Evolutionary conservation across 2,113 vertebrate species (phyloP).

Genomic region (Carettochelys insculpta): DNA sequence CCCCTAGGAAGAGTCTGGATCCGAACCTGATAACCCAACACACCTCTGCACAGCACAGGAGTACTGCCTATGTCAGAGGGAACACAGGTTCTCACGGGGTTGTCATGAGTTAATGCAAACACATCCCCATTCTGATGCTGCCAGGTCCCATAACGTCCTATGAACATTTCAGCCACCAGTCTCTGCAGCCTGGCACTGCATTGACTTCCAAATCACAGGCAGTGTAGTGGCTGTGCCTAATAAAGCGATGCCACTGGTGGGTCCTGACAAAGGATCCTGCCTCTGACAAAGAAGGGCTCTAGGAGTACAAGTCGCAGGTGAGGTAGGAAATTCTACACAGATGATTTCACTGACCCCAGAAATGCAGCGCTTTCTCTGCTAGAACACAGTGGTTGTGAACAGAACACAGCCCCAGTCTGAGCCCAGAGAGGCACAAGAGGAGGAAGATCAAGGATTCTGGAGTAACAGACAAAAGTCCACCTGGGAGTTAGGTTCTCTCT

Average conservation of each 20-base stretch:
- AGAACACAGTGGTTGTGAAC: neutral
- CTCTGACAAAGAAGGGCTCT: neutral
- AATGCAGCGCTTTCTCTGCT: neutral
- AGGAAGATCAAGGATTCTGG: neutral
- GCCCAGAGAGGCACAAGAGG: neutral
- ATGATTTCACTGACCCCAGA: neutral
- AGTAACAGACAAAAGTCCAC: neutral
- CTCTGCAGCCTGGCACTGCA: neutral
- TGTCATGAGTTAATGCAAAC: neutral
- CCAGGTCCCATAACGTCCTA: neutral
- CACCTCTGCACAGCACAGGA: neutral
- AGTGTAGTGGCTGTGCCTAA: neutral
- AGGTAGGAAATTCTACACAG: neutral
- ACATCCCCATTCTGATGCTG: neutral
- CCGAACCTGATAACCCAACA: neutral
- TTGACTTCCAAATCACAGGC: neutral
- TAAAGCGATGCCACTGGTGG: neutral
- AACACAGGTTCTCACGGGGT: neutral
- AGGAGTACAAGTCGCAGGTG: neutral
- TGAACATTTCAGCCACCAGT: neutral
- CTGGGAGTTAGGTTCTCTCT: neutral
- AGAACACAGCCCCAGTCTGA: neutral
- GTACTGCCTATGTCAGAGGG: accelerated
- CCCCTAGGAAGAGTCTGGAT: neutral
- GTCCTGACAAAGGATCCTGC: neutral